Base-by-base conservation (phyloP, 1,140 invertebrate genomes). In the Cotesia typhae region DNA sequence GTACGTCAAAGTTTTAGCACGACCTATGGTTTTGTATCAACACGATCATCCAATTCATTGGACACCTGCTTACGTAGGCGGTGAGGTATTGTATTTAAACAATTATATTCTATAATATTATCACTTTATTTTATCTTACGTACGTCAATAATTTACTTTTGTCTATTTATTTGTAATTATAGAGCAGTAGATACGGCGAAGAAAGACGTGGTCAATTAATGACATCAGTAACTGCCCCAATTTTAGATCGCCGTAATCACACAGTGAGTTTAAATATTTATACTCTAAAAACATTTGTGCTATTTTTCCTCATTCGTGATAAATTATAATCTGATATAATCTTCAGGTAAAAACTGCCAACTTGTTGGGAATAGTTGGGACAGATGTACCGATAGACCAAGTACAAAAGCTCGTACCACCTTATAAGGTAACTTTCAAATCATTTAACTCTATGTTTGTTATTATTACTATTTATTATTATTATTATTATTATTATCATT, bases 341-440 rank as follows among this genome's bases (percentile, higher is more conserved):
- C 47, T 89, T 28, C 83, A 95, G 93, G 90, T 91, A 81, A 89
- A 93, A 81, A 91, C 92, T 71, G 95, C 95, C 6, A 95, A 96
- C 85, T 88, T 99, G 71, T 89, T 98, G 57, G 97, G 97, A 51
- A 95, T 98, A 14, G 96, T 96, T 66, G 97, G 96, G 60, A 96
- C 95, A 12, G 96, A 98, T 87, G 94, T 98, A 75, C 94, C 96
- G 75, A 91, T 98, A 74, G 91, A 95, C 84, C 93, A 98, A 87
- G 94, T 98, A 77, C 93, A 94, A 82, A 96, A 96, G 89, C 89
- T 97, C 77, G 94, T 96, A 59, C 95, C 95, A 74, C 92, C 95
- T 69, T 95, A 96, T 81, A 95, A 96, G 91, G 95, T 96, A 90
- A 51, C 51, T 28, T 66, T 66, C 47, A 12, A 37, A 66, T 66